phyloP scores from a whole-genome alignment of 1,140 invertebrate species.

The Drosophila quadrilineata region DNA sequence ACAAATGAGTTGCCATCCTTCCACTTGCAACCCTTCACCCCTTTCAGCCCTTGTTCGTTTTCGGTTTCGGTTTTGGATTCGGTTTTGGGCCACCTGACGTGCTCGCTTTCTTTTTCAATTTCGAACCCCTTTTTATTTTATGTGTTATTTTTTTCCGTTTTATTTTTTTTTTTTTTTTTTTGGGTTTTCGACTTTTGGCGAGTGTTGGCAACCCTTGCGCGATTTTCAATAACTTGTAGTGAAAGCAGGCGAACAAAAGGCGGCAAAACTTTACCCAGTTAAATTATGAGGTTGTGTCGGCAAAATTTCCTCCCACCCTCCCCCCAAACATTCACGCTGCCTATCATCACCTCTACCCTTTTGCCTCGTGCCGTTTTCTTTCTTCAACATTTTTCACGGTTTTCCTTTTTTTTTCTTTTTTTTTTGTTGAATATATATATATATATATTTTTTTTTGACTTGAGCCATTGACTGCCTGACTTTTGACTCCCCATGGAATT shows the following conservation, averaged over 20 bases:
- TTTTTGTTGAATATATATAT: too few relatives aligned
- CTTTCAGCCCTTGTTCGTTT: conserved; percentile 1
- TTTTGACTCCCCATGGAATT: conserved; percentile 65
- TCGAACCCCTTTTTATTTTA: too few relatives aligned
- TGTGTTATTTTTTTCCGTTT: too few relatives aligned
- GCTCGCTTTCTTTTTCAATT: conserved; percentile 76
- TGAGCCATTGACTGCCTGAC: conserved; percentile 49
- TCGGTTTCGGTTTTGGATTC: too few relatives aligned
- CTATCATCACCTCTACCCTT: conserved; percentile 7
- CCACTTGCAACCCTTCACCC: not conserved
- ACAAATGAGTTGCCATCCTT: conserved; percentile 40
- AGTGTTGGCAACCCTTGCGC: conserved; percentile 60
- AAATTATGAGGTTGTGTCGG: conserved; percentile 72
- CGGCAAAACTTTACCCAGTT: conserved; percentile 76
- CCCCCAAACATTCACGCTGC: too few relatives aligned
- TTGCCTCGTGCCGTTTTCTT: conserved; percentile 22
- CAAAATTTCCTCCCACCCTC: too few relatives aligned
- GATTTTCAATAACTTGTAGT: conserved; percentile 77
- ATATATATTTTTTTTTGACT: conserved; percentile 14
- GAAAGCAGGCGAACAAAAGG: conserved; percentile 68
- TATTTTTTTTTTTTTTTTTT: too few relatives aligned
- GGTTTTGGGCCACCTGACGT: conserved; percentile 69
- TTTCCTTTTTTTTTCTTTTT: conserved; percentile 2
- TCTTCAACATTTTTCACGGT: conserved; percentile 10
- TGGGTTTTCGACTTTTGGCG: conserved; percentile 14